Percentiles rank a stretch among this genome's conserved stretches.
phyloP scores from a whole-genome alignment of 2,113 vertebrate species.

The Pterocles orientalis region DNA sequence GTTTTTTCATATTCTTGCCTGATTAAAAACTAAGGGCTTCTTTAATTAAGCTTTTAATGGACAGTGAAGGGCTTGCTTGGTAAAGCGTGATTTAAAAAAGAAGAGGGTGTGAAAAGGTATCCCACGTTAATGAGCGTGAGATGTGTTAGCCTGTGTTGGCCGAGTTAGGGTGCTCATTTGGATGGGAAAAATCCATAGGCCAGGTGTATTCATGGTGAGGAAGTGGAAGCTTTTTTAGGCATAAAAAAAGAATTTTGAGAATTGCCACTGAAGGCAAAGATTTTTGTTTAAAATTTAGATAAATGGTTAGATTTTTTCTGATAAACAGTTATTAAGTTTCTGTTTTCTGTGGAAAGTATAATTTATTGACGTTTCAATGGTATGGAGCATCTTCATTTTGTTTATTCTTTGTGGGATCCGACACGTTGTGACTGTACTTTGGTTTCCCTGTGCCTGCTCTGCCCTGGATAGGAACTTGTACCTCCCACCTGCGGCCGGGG shows the following conservation, averaged over 20 bases:
- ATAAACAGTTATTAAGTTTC: background rate
- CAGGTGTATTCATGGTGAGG: background rate
- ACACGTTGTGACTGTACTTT: background rate
- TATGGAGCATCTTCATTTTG: background rate
- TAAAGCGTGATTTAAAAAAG: background rate
- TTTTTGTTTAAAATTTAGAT: background rate
- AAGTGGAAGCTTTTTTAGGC: background rate
- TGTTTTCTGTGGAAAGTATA: background rate
- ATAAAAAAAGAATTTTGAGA: background rate
- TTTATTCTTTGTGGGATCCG: background rate
- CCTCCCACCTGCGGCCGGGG: background rate
- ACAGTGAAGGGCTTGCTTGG: background rate
- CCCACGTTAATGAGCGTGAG: rapidly evolving
- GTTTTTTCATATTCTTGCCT: background rate
- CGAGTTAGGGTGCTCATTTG: background rate
- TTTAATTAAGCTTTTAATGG: background rate
- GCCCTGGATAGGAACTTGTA: too few species aligned
- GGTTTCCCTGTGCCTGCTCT: background rate
- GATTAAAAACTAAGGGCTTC: background rate
- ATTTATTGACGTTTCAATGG: background rate
- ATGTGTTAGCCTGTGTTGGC: background rate
- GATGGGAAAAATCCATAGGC: background rate
- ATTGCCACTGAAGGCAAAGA: background rate
- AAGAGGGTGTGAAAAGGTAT: background rate
- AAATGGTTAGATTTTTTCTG: background rate